Evolutionary conservation across 2,797 vertebrate genomes (phyloP), one percentile per base, ranked within the genome.

Genomic region (Acanthurus tractus): DNA sequence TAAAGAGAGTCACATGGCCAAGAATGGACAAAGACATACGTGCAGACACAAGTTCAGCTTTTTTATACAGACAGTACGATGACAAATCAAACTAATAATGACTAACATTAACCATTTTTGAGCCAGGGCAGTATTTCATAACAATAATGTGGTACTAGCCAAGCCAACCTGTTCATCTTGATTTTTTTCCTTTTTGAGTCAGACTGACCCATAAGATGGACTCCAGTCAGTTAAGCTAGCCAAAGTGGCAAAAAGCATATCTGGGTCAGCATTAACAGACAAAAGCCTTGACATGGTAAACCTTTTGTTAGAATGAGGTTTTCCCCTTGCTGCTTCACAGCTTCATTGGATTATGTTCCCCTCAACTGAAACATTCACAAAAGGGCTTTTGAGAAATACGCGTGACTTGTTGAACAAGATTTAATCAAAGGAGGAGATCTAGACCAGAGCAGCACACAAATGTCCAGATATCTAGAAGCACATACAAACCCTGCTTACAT

Each of bases 271-370:
- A 50, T 54, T 34, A 62, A 62, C 23, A 49, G 63, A 85, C 74
- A 80, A 78, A 83, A 42, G 10, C 55, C 4, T 7, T 69, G 75
- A 57, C 62, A 78, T 0, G 44, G 44, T 63, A 55, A 74, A 44
- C 15, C 74, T 72, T 81, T 91, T 89, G 82, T 88, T 86, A 3
- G 44, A 53, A 36, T 0, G 9, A 78, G 76, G 53, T 61, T 65
- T 80, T 62, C 42, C 20, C 44, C 23, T 63, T 12, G 4, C 55
- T 54, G 49, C 63, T 42, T 72, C 40, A 77, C 61, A 18, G 38
- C 20, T 56, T 73, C 18, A 50, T 56, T 66, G 67, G 70, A 66
- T 86, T 79, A 53, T 66, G 54, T 82, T 79, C 22, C 53, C 54
- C 34, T 69, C 4, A 34, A 70, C 34, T 42, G 17, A 67, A 63